A percentile compares a stretch with the other conserved stretches of the same genome.
Conservation (phyloP, 2,797 vertebrate genomes). For the Oryzias dopingdopingensis region DNA sequence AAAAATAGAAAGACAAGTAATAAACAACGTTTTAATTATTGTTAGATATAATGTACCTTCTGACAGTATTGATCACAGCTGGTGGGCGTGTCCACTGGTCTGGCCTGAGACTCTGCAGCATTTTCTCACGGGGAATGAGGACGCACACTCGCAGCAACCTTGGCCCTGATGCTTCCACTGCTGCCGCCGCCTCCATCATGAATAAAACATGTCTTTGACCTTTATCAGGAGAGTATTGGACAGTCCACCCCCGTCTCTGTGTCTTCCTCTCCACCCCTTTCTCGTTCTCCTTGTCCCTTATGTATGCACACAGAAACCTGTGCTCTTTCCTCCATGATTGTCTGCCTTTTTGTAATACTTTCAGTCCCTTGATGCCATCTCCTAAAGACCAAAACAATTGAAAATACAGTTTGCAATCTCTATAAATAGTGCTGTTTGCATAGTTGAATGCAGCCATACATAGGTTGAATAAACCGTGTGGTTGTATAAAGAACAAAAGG, state of each 20-base stretch:
- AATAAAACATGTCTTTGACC: constrained; percentile 82
- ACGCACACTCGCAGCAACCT: constrained; percentile 75
- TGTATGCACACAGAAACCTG: constrained; percentile 49
- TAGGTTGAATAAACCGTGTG: too few species aligned
- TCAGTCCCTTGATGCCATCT: constrained; percentile 4
- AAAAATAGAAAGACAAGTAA: not conserved
- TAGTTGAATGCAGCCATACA: not conserved
- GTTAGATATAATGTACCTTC: constrained; percentile 39
- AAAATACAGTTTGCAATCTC: constrained; percentile 6
- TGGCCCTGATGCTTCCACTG: constrained; percentile 69
- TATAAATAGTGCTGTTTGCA: not conserved
- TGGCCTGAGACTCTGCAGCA: constrained; percentile 47
- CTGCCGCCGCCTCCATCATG: constrained; percentile 67
- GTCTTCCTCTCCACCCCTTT: constrained; percentile 46
- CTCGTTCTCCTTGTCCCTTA: constrained; percentile 55
- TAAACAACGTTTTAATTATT: constrained; percentile 28
- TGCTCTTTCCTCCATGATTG: constrained; percentile 34
- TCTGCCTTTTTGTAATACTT: constrained; percentile 18
- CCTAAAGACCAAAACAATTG: constrained; percentile 1
- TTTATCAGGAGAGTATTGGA: constrained; percentile 79
- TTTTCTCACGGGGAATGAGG: constrained; percentile 57
- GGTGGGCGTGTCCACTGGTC: constrained; percentile 46
- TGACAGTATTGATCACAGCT: constrained; percentile 63
- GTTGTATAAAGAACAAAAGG: too few species aligned
- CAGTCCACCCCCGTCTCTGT: constrained; percentile 67